Conservation (phyloP, 2,888 invertebrate genomes). For the Caenorhabditis angaria region DNA sequence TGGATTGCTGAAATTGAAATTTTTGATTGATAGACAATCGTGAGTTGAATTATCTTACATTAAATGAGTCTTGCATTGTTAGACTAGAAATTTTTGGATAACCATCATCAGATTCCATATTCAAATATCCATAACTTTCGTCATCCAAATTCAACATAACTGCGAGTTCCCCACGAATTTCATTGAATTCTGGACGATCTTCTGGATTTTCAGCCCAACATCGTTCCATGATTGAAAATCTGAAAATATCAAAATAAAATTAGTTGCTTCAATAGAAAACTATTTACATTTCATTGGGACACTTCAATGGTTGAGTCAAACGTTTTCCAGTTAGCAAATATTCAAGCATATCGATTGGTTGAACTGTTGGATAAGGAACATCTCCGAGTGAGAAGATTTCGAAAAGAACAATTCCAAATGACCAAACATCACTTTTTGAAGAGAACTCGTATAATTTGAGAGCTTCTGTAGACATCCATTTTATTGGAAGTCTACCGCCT, state of each 20-base stretch:
- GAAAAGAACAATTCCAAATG: slow-evolving; percentile 58
- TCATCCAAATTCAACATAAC: slow-evolving; percentile 54
- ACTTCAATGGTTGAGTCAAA: slow-evolving; percentile 49
- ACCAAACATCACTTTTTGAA: slow-evolving; percentile 61
- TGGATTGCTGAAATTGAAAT: background rate
- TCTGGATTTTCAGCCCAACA: slow-evolving; percentile 45
- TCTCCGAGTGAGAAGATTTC: slow-evolving; percentile 64
- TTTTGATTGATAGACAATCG: background rate
- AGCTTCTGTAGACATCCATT: slow-evolving; percentile 66
- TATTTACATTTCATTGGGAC: slow-evolving; percentile 59
- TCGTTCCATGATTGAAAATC: slow-evolving; percentile 51
- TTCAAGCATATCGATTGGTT: slow-evolving; percentile 59
- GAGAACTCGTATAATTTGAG: slow-evolving; percentile 62
- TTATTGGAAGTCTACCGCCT: slow-evolving; percentile 63
- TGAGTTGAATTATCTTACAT: slow-evolving; percentile 14
- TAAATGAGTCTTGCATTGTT: slow-evolving; percentile 37
- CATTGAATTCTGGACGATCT: slow-evolving; percentile 46
- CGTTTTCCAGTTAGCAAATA: slow-evolving; percentile 54
- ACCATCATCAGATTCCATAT: slow-evolving; percentile 25
- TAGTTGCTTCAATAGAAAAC: background rate
- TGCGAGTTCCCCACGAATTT: slow-evolving; percentile 36
- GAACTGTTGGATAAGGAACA: slow-evolving; percentile 56
- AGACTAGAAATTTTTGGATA: slow-evolving; percentile 21
- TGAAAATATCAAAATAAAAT: slow-evolving; percentile 17
- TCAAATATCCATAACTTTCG: slow-evolving; percentile 55